Evolutionary conservation across 2,888 invertebrate species (phyloP), one percentile per base, ranked within the genome.

Genomic region (Deilephila elpenor): DNA sequence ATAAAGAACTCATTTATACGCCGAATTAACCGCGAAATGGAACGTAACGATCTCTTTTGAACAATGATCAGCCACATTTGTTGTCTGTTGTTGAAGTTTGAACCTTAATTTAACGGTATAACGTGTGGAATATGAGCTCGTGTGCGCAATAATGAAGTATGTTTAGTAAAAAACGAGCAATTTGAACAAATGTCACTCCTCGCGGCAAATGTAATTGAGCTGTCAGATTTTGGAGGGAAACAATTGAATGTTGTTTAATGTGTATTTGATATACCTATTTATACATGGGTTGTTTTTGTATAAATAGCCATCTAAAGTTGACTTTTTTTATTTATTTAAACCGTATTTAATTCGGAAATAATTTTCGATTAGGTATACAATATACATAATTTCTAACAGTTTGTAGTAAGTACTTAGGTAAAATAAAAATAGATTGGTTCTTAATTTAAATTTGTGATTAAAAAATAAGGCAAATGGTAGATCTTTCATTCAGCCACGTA

Each of bases 1-100:
- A 92, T 93, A 94, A 93, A 93, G 93, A 92, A 94, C 93, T 92
- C 90, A 94, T 94, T 94, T 94, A 92, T 88, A 93, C 93, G 94
- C 85, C 83, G 85, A 88, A 89, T 94, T 94, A 94, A 89, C 91
- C 89, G 86, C 90, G 89, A 91, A 93, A 94, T 92, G 89, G 87
- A 84, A 89, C 89, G 90, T 85, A 88, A 90, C 89, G 86, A 85
- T 85, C 85, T 82, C 34, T 11, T 60, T 5, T 6, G 71, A 75
- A 75, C 62, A 71, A 60, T 71, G 71, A 59, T 74, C 77, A 77
- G 75, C 74, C 59, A 20, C 61, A 51, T 70, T 51, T 8, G 61
- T 76, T 19, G 70, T 64, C 0, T 29, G 37, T 19, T 25, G 19
- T 25, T 11, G 70, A 34, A 89, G 76, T 84, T 76, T 78, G 19